These are phyloP conservation scores for Thunnus maccoyii DNA, from an alignment of 2,113 vertebrate species.

Conservation along the genomic window DNA sequence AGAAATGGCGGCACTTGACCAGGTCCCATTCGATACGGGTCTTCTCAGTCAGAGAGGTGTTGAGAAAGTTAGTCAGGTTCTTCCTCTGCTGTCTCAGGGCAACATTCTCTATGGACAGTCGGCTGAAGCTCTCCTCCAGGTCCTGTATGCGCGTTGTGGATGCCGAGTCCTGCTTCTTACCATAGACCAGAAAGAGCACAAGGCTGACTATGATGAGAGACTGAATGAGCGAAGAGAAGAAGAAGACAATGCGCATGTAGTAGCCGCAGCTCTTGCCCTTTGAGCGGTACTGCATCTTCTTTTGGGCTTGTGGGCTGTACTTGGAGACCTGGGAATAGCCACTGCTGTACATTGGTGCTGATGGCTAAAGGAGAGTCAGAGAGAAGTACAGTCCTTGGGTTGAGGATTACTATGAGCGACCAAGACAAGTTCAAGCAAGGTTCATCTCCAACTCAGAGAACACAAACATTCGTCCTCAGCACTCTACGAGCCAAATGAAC, in stretches of 20 bases:
- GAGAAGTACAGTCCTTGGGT: not conserved
- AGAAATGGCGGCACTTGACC: fast-evolving
- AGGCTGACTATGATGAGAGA: constrained; percentile 94
- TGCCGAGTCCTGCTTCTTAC: constrained; percentile 84
- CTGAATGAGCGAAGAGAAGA: constrained; percentile 93
- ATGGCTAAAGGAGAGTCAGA: not conserved
- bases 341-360: constrained; percentile 84
- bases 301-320: constrained; percentile 76
- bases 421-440: constrained; percentile 34
- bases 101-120: constrained; percentile 72
- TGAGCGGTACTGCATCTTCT: constrained; percentile 69
- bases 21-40: constrained; percentile 65
- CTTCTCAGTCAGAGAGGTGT: constrained; percentile 75
- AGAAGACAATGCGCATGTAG: constrained; percentile 94
- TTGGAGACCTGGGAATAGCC: constrained; percentile 82
- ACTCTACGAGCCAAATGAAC: not conserved
- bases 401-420: not conserved
- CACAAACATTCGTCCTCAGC: not conserved
- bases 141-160: constrained; percentile 80
- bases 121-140: constrained; percentile 82
- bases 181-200: constrained; percentile 95
- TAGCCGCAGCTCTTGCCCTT: constrained; percentile 84
- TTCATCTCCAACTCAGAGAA: not conserved
- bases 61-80: constrained; percentile 86
- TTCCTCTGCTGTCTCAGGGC: constrained; percentile 62